Conservation (phyloP, 2,113 vertebrate genomes). For the Chaetodon auriga region DNA sequence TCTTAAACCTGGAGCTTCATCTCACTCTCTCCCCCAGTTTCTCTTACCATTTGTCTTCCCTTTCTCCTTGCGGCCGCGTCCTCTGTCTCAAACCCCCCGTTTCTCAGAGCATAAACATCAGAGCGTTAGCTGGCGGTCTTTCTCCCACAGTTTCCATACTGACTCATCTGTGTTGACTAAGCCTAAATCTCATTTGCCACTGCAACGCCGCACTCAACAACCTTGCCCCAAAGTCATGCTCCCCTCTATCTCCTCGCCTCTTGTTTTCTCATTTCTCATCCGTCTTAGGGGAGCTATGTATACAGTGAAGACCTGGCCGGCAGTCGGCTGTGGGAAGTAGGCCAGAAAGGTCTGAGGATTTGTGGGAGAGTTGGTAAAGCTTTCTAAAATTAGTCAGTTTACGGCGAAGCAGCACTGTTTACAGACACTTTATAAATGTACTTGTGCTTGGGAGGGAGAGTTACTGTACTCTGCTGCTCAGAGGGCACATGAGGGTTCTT, state of each 20-base stretch:
- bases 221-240: slow-evolving; percentile 66
- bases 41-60: slow-evolving; percentile 25
- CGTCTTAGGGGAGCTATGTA: slow-evolving; percentile 55
- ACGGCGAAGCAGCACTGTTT: slow-evolving; percentile 55
- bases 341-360: slow-evolving; percentile 78
- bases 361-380: slow-evolving; percentile 72
- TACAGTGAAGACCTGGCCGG: slow-evolving; percentile 54
- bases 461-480: slow-evolving; percentile 18
- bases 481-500: slow-evolving; percentile 29
- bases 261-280: slow-evolving; percentile 54
- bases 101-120: slow-evolving; percentile 64
- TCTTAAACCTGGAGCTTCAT: slow-evolving; percentile 31
- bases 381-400: slow-evolving; percentile 78
- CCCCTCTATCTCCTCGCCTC: slow-evolving; percentile 18
- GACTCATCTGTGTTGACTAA: slow-evolving; percentile 79
- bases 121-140: slow-evolving; percentile 38
- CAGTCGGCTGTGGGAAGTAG: slow-evolving; percentile 71
- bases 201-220: slow-evolving; percentile 34
- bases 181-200: slow-evolving; percentile 76
- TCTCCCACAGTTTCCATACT: slow-evolving; percentile 73
- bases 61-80: background rate
- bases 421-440: slow-evolving; percentile 57
- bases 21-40: slow-evolving; percentile 15
- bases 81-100: slow-evolving; percentile 17
- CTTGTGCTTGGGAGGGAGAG: slow-evolving; percentile 5